Percentiles rank a stretch among this genome's conserved stretches.
Conservation (phyloP, 2,888 invertebrate species). For the Hydrotaea diabolus region DNA sequence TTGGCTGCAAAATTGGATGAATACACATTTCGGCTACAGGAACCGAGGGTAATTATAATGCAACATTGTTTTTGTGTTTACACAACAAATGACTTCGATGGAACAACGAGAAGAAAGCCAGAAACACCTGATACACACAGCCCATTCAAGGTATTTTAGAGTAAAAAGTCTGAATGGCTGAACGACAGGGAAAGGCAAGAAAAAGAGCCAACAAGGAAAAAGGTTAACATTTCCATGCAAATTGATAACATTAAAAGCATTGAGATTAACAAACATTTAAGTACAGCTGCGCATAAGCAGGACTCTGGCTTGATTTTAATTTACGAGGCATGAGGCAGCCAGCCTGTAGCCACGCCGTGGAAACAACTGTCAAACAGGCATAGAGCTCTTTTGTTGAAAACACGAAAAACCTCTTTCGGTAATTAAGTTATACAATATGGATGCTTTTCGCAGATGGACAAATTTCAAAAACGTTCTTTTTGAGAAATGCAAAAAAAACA, state of each 20-base stretch:
- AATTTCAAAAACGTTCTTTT: background rate
- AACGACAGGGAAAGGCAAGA: background rate
- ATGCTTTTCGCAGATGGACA: slow-evolving; percentile 19
- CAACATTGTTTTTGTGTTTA: slow-evolving; percentile 32
- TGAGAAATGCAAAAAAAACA: background rate
- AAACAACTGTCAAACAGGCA: background rate
- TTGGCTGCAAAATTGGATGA: slow-evolving; percentile 14
- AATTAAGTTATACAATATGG: slow-evolving; percentile 26
- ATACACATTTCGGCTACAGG: slow-evolving; percentile 1
- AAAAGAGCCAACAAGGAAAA: slow-evolving; percentile 12
- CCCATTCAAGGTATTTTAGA: slow-evolving; percentile 14
- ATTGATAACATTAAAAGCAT: slow-evolving; percentile 59
- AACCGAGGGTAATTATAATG: slow-evolving; percentile 21
- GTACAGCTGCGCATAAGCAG: slow-evolving; percentile 40
- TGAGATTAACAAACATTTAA: slow-evolving; percentile 58
- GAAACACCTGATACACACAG: slow-evolving; percentile 41
- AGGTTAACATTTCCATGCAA: slow-evolving; percentile 50
- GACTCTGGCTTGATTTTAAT: slow-evolving; percentile 42
- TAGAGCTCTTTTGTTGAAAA: slow-evolving; percentile 25
- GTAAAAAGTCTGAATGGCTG: slow-evolving; percentile 2
- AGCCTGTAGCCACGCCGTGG: background rate
- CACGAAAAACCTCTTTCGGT: slow-evolving; percentile 57
- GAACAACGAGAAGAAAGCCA: slow-evolving; percentile 22
- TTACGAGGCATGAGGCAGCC: slow-evolving; percentile 31
- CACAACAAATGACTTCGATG: slow-evolving; percentile 19